Evolutionary conservation across 2,888 invertebrate genomes (phyloP), one percentile per base, ranked within the genome.

Genomic region (Oscheius sp.): DNA sequence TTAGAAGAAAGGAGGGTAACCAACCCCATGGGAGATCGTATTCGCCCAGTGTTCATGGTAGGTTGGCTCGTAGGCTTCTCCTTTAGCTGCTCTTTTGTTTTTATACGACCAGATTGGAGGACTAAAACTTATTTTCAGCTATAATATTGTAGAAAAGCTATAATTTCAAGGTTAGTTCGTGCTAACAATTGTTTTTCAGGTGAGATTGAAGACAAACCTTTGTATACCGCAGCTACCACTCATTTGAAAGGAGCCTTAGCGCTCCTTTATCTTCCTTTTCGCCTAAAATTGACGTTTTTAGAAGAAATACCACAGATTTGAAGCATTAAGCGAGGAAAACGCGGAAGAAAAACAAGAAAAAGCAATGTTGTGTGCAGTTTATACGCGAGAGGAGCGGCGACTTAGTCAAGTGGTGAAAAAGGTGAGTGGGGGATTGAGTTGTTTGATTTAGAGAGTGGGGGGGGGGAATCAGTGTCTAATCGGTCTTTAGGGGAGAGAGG

Each of bases 51-150:
- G 85, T 53, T 85, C 85, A 48, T 77, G 71, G 20, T 71, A 71
- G 17, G 85, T 84, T 23, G 85, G 85, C 66, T 85, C 82, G 69
- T 85, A 85, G 15, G 81, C 71, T 67, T 79, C 77, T 34, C 82
- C 82, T 29, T 72, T 70, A 3, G 66, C 72, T n/a, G 84, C 80
- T 15, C 82, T 65, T 53, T 73, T 73, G 66, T 82, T 82, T 75
- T 84, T 84, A 70, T 81, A 85, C 8, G 70, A 58, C 53, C 70
- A 71, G 20, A 12, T 17, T 48, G 15, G 37, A 15, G 77, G 77
- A 37, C 77, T 76, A 71, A 29, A 72, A 61, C 20, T n/a, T 53
- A 42, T 2, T 25, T 12, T 27, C 31, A n/a, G 25, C 1, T 23
- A 3, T 4, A 45, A 50, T 2, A 3, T 20, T 23, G 6, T n/a